These are phyloP conservation scores for Brachypodius melanocephalos DNA, from an alignment of 2,113 vertebrate species.

Conservation along the genomic window DNA sequence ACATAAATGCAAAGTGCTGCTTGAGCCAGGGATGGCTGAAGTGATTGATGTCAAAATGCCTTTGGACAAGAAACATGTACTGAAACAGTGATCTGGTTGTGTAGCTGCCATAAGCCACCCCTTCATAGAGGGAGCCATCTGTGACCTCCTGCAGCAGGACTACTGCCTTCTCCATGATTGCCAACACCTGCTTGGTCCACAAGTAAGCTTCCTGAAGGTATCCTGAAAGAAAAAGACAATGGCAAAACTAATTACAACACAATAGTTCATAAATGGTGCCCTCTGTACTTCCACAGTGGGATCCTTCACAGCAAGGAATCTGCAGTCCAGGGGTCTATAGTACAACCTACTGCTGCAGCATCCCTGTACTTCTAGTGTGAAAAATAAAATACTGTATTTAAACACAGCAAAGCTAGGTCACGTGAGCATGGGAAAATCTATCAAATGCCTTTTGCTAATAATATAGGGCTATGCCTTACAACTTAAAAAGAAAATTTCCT, in stretches of 20 bases:
- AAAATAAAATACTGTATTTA: background rate
- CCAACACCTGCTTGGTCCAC: conserved; percentile 93
- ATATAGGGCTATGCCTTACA: background rate
- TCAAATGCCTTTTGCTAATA: background rate
- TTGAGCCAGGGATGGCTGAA: conserved; percentile 95
- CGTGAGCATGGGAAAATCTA: background rate
- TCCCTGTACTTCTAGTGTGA: background rate
- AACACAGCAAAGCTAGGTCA: background rate
- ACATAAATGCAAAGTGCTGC: conserved; percentile 96
- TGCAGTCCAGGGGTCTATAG: background rate
- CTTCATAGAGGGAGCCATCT: conserved; percentile 94
- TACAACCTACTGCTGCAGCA: background rate
- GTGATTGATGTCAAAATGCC: conserved; percentile 93
- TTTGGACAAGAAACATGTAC: conserved; percentile 94
- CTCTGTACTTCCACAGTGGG: background rate
- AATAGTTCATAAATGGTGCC: background rate
- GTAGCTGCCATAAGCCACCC: conserved; percentile 96
- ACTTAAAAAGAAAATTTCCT: background rate
- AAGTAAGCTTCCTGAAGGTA: conserved; percentile 96
- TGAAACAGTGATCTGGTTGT: conserved; percentile 95
- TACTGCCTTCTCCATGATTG: conserved; percentile 97
- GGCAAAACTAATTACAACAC: background rate
- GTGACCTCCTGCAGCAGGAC: conserved; percentile 90
- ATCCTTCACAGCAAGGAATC: background rate
- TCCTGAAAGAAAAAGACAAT: conserved; percentile 73